Evolutionary conservation across 1,140 invertebrate genomes (phyloP), one percentile per base, ranked within the genome.

Genomic region (Thaumetopoea pityocampa): DNA sequence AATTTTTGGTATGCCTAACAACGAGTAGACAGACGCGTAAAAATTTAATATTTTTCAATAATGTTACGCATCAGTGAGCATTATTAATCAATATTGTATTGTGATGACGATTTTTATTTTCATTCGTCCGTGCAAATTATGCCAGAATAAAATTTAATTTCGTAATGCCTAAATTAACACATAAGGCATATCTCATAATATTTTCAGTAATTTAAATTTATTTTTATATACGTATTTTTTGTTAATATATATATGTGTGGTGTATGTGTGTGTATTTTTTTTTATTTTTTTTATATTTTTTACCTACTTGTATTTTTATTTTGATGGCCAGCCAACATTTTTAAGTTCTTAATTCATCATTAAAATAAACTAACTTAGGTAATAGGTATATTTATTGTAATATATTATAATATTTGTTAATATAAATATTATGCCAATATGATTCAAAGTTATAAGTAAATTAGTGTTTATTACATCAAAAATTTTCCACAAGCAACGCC

Each of bases 1-100:
- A 67, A 54, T 76, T 67, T 60, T 68, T 52, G 57, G 63, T 51
- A 58, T 63, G 66, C 69, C 61, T 36, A 46, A 43, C 22, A 42
- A 36, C 28, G 17, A 40, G n/a, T n/a, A n/a, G n/a, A n/a, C 34
- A 16, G 53, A 19, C 28, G 5, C 41, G 30, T 38, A 33, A 28
- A n/a, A n/a, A 42, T 20, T 37, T 2, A 19, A 27, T 44, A 29
- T 34, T 34, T 34, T 30, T 28, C 23, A 44, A 23, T 23, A 47
- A 43, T 32, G 29, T 51, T 46, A 44, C 38, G 48, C 38, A 42
- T 49, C 15, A 41, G 14, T 53, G 45, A 46, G 30, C 44, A 33
- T 49, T 29, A 46, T 49, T 47, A 59, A 59, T 58, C 55, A 48
- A 58, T 58, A 53, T 24, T 30, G 35, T 17, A 23, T 15, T 28